Percentiles rank a stretch among this genome's conserved stretches.
These are phyloP conservation scores for Saxidomus purpurata DNA, from an alignment of 1,140 invertebrate genomes.

Conservation along the genomic window DNA sequence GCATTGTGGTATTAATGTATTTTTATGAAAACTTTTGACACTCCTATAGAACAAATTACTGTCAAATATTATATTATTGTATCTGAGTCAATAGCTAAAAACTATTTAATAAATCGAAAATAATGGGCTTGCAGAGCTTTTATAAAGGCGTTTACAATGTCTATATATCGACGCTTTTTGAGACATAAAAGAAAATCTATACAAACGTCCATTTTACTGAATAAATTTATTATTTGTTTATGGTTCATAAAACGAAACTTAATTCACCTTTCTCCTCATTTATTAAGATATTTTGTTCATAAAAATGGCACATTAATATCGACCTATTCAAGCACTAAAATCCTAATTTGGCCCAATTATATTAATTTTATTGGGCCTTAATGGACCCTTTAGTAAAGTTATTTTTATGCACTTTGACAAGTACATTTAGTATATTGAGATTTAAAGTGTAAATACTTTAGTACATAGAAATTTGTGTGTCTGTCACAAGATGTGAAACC, in stretches of 20 bases:
- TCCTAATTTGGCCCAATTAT: background rate
- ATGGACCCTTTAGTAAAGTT: background rate
- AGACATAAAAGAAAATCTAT: slow-evolving; percentile 23
- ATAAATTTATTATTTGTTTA: slow-evolving; percentile 40
- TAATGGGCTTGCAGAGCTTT: background rate
- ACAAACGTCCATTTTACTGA: slow-evolving; percentile 26
- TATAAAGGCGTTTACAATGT: background rate
- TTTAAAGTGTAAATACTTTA: no score
- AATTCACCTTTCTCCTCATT: slow-evolving; percentile 11
- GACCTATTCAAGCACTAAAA: slow-evolving; percentile 17
- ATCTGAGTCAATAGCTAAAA: slow-evolving; percentile 19
- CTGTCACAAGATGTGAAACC: no score
- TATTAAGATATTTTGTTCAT: slow-evolving; percentile 43
- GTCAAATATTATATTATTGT: slow-evolving; percentile 29
- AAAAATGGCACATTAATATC: slow-evolving; percentile 31
- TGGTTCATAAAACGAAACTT: slow-evolving; percentile 15
- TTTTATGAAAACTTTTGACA: slow-evolving; percentile 11
- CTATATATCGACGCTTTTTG: slow-evolving; percentile 7
- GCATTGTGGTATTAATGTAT: slow-evolving; percentile 14
- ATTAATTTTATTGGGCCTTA: background rate
- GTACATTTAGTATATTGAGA: no score
- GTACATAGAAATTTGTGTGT: no score
- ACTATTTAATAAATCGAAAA: slow-evolving; percentile 31
- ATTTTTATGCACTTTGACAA: no score
- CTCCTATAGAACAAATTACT: slow-evolving; percentile 25